Percentiles rank a stretch among this genome's conserved stretches.
Evolutionary conservation across 2,888 invertebrate genomes (phyloP).

Genomic region (Poecilobothrus nobilitatus): DNA sequence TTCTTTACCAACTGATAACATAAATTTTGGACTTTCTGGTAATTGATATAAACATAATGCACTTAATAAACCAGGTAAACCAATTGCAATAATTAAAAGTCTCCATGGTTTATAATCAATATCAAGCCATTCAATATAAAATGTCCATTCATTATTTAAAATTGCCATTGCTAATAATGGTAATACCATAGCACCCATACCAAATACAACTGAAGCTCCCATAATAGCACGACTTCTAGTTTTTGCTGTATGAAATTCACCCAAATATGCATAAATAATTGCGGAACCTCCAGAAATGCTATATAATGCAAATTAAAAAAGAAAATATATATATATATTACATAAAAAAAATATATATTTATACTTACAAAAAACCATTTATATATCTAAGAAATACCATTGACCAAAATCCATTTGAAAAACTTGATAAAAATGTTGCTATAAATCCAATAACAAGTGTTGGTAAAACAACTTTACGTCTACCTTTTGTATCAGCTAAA

Average conservation of each 20-base stretch:
- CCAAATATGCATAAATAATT: slow-evolving; percentile 47
- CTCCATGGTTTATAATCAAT: slow-evolving; percentile 38
- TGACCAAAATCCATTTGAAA: slow-evolving; percentile 45
- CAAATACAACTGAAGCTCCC: slow-evolving; percentile 37
- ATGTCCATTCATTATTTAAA: slow-evolving; percentile 35
- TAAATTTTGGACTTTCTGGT: slow-evolving; percentile 40
- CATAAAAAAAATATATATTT: neutral
- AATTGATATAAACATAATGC: slow-evolving; percentile 32
- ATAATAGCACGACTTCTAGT: slow-evolving; percentile 44
- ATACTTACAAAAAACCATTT: slow-evolving; percentile 48
- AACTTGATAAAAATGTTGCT: slow-evolving; percentile 45
- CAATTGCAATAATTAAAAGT: slow-evolving; percentile 35
- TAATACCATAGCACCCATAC: slow-evolving; percentile 35
- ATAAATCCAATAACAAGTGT: slow-evolving; percentile 44
- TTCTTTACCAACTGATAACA: slow-evolving; percentile 31
- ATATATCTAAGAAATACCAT: slow-evolving; percentile 46
- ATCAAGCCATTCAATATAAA: slow-evolving; percentile 29
- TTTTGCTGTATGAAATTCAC: slow-evolving; percentile 47
- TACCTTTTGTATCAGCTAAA: slow-evolving; percentile 48
- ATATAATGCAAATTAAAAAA: slow-evolving; percentile 16
- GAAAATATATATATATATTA: neutral
- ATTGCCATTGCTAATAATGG: slow-evolving; percentile 38
- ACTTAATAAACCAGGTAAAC: slow-evolving; percentile 34
- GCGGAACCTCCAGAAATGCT: slow-evolving; percentile 46
- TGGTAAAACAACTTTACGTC: slow-evolving; percentile 44